Evolutionary conservation across 2,113 vertebrate species (phyloP).

Genomic region (Alectura lathami): DNA sequence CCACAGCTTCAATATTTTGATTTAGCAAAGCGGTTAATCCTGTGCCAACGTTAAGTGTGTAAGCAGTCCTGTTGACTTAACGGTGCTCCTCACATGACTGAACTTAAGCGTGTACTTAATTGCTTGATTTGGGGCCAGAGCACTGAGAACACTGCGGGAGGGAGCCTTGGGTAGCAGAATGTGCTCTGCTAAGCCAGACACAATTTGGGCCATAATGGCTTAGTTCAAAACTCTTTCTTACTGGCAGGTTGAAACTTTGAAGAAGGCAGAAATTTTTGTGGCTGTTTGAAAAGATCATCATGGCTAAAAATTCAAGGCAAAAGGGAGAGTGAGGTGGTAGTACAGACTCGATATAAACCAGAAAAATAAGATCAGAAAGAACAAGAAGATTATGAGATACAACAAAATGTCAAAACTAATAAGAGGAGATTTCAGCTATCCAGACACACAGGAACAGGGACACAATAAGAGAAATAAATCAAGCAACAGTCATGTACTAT

Average conservation of each 20-base stretch:
- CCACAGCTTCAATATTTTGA: not conserved
- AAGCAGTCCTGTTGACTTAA: slow-evolving; percentile 6
- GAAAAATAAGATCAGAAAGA: slow-evolving; percentile 44
- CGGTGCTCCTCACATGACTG: not conserved
- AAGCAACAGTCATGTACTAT: slow-evolving; percentile 45
- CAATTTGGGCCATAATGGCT: not conserved
- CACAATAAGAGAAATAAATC: slow-evolving; percentile 35
- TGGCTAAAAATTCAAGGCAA: slow-evolving; percentile 3
- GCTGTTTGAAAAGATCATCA: slow-evolving; percentile 28
- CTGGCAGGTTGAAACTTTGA: not conserved
- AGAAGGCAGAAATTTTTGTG: not conserved
- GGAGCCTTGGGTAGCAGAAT: not conserved
- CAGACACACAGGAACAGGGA: slow-evolving; percentile 43
- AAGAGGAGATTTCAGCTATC: slow-evolving; percentile 51
- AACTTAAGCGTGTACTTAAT: not conserved
- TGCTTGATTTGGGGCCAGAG: slow-evolving; percentile 19
- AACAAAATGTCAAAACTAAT: slow-evolving; percentile 54
- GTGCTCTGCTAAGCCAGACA: not conserved
- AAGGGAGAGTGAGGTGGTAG: not conserved
- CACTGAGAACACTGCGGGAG: not conserved
- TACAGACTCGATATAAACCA: slow-evolving; percentile 1
- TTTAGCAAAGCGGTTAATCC: not conserved
- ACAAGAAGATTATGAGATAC: slow-evolving; percentile 45
- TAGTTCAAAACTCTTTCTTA: slow-evolving; percentile 41
- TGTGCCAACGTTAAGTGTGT: not conserved